A percentile compares a stretch with the other conserved stretches of the same genome.
Conservation (phyloP, 2,797 vertebrate species). For the Helostoma temminkii region DNA sequence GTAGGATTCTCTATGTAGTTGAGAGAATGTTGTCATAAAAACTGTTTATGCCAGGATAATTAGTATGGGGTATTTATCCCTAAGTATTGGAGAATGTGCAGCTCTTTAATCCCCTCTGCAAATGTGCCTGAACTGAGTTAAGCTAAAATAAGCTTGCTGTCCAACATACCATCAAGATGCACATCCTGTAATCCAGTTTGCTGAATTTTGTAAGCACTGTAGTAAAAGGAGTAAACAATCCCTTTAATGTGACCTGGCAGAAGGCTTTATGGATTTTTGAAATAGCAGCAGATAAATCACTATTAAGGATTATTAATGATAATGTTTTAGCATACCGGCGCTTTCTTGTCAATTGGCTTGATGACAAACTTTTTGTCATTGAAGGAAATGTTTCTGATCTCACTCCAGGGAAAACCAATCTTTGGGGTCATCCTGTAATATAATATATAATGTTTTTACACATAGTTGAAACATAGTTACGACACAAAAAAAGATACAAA, state of each 20-base stretch:
- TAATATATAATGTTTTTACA: too few relatives aligned
- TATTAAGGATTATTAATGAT: background rate
- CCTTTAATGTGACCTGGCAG: background rate
- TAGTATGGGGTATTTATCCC: background rate
- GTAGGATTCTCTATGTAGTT: background rate
- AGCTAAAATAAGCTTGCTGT: constrained; percentile 9
- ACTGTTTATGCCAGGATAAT: constrained; percentile 13
- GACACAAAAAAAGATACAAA: too few relatives aligned
- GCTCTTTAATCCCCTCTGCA: constrained; percentile 29
- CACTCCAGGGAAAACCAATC: constrained; percentile 99
- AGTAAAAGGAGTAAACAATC: background rate
- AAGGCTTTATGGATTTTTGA: background rate
- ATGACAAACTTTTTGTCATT: constrained; percentile 99
- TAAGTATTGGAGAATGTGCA: constrained; percentile 9
- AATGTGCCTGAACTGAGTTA: constrained; percentile 24
- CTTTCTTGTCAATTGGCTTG: constrained; percentile 98
- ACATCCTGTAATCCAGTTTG: constrained; percentile 4
- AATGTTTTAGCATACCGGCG: constrained; percentile 86
- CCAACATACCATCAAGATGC: constrained; percentile 20
- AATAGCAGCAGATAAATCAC: constrained; percentile 2
- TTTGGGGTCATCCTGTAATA: constrained; percentile 93
- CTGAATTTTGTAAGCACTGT: constrained; percentile 1
- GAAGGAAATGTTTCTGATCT: constrained; percentile 98
- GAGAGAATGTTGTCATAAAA: constrained; percentile 17
- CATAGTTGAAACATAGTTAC: too few relatives aligned